phyloP scores from a whole-genome alignment of 2,797 vertebrate species.

The Oreochromis grahami region DNA sequence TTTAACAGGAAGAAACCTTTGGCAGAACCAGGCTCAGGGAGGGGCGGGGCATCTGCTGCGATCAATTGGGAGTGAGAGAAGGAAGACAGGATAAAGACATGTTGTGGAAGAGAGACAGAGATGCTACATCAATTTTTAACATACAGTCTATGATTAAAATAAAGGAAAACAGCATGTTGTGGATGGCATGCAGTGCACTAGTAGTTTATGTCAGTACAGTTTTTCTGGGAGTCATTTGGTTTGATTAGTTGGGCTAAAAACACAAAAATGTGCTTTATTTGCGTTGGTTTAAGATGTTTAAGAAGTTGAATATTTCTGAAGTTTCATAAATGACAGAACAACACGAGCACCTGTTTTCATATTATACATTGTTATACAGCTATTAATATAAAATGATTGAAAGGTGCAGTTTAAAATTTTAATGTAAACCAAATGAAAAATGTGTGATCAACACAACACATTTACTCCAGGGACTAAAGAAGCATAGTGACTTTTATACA shows the following conservation, averaged over 20 bases:
- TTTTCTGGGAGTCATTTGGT: fast-evolving
- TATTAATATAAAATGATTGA: not conserved
- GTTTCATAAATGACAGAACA: not conserved
- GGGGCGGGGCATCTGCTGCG: not conserved
- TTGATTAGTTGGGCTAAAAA: not conserved
- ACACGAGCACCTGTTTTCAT: fast-evolving
- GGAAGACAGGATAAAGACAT: no score
- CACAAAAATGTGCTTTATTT: not conserved
- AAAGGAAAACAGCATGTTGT: not conserved
- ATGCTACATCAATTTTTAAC: not conserved
- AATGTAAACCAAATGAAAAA: not conserved
- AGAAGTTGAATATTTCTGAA: not conserved
- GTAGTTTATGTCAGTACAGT: not conserved
- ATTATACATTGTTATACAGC: not conserved
- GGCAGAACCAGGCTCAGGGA: not conserved
- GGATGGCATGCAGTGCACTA: not conserved
- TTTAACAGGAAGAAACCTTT: not conserved
- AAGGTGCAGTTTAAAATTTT: not conserved
- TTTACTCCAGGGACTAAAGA: not conserved
- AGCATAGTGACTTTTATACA: fast-evolving
- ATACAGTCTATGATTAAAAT: not conserved
- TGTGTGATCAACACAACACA: not conserved
- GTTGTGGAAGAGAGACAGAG: no score
- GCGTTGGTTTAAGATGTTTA: not conserved
- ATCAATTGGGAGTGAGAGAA: no score